Evolutionary conservation across 2,113 vertebrate genomes (phyloP), one percentile per base, ranked within the genome.

Genomic region (Corapipo altera): DNA sequence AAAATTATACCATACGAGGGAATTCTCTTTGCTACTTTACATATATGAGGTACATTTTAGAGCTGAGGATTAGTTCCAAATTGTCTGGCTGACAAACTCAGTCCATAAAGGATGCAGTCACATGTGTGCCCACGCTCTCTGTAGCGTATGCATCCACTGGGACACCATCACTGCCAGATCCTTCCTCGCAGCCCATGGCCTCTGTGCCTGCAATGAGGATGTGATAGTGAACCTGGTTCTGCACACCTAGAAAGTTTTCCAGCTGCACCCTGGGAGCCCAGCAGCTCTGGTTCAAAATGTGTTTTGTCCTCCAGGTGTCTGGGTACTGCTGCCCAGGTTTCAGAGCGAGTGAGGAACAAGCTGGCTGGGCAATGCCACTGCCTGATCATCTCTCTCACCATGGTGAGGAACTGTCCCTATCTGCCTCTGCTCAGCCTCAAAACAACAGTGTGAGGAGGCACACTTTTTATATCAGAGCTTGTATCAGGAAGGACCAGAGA

Each of bases 11-110:
- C 77, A 74, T 96, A 93, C 3, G 6, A 52, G 91, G 91, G 89
- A 94, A 94, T 96, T 96, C 93, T 96, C 54, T 85, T 88, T 52
- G 41, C 71, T 93, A 54, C 81, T 97, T 97, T 96, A 89, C 91
- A 97, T 95, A 96, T 58, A 85, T 62, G 54, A 96, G 89, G 43
- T 89, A 44, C 76, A 74, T 91, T 97, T 95, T 85, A 94, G 75
- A 79, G 51, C 70, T 27, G n/a, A 72, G 84, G 57, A 95, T 87
- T 91, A 93, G 83, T 72, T 74, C 78, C 74, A 88, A 69, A 89
- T 88, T 80, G 12, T 73, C 76, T 92, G 85, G 18, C 74, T 90
- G 83, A 48, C 51, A 92, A 91, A 91, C 64, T 71, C 89, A 14
- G 49, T 55, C 39, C 69, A 12, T 74, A 84, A 85, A 79, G 28